A percentile compares a stretch with the other conserved stretches of the same genome.
phyloP scores from a whole-genome alignment of 2,113 vertebrate genomes.

The Dipodomys spectabilis region DNA sequence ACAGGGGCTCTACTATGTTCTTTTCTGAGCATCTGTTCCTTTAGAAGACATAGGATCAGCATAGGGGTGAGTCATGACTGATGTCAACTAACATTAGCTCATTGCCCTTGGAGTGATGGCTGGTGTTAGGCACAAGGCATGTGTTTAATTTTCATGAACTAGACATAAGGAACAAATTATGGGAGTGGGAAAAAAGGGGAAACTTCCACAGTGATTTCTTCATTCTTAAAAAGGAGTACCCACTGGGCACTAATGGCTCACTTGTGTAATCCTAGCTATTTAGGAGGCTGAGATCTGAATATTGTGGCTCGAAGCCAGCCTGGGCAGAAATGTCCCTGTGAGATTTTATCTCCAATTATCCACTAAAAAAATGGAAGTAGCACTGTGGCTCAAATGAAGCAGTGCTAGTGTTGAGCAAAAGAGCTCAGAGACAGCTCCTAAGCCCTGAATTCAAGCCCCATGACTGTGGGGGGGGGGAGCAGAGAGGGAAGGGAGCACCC shows the following conservation, averaged over 20 bases:
- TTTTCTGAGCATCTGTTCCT: slow-evolving; percentile 48
- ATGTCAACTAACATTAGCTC: slow-evolving; percentile 39
- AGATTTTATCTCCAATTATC: too few species aligned
- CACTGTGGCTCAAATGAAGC: too few species aligned
- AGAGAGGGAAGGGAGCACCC: background rate
- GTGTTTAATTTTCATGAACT: slow-evolving; percentile 6
- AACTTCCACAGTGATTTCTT: slow-evolving; percentile 42
- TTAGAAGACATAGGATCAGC: background rate
- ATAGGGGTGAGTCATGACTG: background rate
- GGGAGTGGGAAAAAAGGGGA: background rate
- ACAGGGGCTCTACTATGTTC: background rate
- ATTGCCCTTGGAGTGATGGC: background rate
- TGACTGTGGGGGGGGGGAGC: too few species aligned
- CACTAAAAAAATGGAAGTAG: too few species aligned
- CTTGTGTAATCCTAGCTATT: too few species aligned
- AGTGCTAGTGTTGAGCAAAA: too few species aligned
- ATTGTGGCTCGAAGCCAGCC: too few species aligned
- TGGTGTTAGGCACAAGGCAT: background rate
- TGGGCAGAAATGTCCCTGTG: too few species aligned
- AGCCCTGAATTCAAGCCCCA: too few species aligned
- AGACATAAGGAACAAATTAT: background rate
- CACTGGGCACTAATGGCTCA: too few species aligned
- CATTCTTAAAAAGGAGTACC: slow-evolving; percentile 10
- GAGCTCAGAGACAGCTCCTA: too few species aligned
- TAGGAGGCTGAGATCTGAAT: too few species aligned